Conservation (phyloP, 30 jellyfish, hydroid and myxozoan species). For the Phacellophora camtschatica region DNA sequence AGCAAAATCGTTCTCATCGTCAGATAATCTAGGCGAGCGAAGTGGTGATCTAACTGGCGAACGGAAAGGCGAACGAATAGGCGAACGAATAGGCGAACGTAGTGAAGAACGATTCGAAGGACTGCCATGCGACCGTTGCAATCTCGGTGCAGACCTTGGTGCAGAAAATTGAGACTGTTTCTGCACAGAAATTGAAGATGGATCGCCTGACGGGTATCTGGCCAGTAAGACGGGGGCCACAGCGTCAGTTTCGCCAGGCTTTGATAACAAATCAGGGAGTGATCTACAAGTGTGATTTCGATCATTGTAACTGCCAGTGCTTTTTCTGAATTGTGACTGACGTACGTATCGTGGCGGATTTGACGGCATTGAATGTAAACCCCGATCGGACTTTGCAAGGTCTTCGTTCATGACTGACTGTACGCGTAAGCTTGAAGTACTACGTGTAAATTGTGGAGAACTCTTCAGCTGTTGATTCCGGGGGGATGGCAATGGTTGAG, state of each 20-base stretch:
- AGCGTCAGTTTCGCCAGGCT: not conserved
- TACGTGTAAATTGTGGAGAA: slow-evolving; percentile 44
- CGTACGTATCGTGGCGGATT: slow-evolving; percentile 40
- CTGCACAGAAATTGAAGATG: slow-evolving; percentile 22
- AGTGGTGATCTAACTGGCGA: slow-evolving; percentile 54
- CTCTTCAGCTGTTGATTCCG: slow-evolving; percentile 4
- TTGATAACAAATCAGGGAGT: slow-evolving; percentile 31
- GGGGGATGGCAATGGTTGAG: slow-evolving; percentile 22
- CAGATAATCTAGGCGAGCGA: slow-evolving; percentile 65
- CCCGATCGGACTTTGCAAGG: not conserved
- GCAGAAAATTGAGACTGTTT: slow-evolving; percentile 9
- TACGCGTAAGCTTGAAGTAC: slow-evolving; percentile 27
- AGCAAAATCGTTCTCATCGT: slow-evolving; percentile 38
- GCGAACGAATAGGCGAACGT: slow-evolving; percentile 18
- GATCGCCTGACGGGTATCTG: slow-evolving; percentile 29
- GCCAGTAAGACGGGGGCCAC: slow-evolving; percentile 3
- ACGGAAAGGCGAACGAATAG: slow-evolving; percentile 26
- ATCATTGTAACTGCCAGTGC: slow-evolving; percentile 52
- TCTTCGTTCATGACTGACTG: not conserved
- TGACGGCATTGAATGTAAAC: slow-evolving; percentile 5
- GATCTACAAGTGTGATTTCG: slow-evolving; percentile 38
- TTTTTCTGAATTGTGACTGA: slow-evolving; percentile 44
- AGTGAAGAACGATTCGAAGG: not conserved
- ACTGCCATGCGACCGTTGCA: not conserved
- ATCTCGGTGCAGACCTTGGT: not conserved